Evolutionary conservation across 2,888 invertebrate genomes (phyloP).

Genomic region (Nasonia oneida): DNA sequence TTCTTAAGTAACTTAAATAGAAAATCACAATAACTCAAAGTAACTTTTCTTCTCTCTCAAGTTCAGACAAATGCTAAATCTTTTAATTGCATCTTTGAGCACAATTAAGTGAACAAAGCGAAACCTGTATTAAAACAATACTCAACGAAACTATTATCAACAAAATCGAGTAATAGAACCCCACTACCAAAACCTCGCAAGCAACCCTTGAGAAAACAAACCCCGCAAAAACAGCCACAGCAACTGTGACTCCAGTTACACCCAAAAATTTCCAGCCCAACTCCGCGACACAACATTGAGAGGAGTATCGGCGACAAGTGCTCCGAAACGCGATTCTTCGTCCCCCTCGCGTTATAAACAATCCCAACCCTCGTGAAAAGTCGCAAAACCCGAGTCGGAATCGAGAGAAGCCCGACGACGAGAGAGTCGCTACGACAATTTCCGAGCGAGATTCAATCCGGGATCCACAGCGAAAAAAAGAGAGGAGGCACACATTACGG

Average conservation of each 20-base stretch:
- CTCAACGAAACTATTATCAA: neutral
- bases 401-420: neutral
- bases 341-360: neutral
- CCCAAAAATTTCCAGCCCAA: neutral
- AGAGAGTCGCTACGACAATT: neutral
- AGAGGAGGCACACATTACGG: neutral
- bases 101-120: neutral
- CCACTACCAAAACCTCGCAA: neutral
- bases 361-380: neutral
- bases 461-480: slow-evolving; percentile 30
- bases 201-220: neutral
- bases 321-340: neutral
- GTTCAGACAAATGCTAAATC: neutral
- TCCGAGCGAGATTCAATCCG: neutral
- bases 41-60: neutral
- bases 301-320: neutral
- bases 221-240: neutral
- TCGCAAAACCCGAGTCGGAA: neutral
- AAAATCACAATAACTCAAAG: neutral
- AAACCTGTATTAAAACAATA: neutral
- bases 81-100: neutral
- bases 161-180: neutral
- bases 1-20: neutral
- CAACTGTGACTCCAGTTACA: neutral
- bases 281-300: neutral